Evolutionary conservation across 1,140 invertebrate species (phyloP).

Genomic region (Antheraea pernyi): DNA sequence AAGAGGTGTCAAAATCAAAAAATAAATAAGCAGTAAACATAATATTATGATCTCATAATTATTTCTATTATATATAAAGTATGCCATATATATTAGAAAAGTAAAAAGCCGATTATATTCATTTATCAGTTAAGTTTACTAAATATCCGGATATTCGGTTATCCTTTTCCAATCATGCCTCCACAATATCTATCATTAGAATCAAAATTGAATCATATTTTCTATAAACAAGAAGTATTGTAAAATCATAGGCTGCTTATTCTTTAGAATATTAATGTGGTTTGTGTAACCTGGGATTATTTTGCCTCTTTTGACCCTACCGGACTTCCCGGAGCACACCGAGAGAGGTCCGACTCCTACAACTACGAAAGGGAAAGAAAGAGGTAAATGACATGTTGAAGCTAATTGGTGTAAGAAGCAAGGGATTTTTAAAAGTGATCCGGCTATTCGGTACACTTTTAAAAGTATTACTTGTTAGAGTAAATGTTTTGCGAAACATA

Average conservation of each 20-base stretch:
- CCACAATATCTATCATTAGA: background rate
- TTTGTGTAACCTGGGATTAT: constrained; percentile 34
- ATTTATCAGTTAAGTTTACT: background rate
- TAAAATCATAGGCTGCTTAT: background rate
- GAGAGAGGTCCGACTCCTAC: constrained; percentile 69
- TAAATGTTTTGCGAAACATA: no score
- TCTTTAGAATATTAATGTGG: background rate
- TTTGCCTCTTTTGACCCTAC: constrained; percentile 62
- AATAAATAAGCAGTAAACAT: no score
- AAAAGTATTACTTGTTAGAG: no score
- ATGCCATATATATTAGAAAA: no score
- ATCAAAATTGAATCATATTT: background rate
- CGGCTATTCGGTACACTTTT: background rate
- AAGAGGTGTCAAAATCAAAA: no score
- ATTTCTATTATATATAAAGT: no score
- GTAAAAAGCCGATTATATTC: no score
- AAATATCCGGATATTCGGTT: background rate
- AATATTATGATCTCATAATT: no score
- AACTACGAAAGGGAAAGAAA: constrained; percentile 66
- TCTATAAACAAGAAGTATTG: background rate
- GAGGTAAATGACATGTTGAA: constrained; percentile 52
- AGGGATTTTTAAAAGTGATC: background rate
- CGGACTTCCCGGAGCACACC: constrained; percentile 58
- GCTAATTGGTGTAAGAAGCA: no score
- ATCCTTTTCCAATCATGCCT: background rate